A percentile compares a stretch with the other conserved stretches of the same genome.
Conservation (phyloP, 2,888 invertebrate genomes). For the Noctua janthina region DNA sequence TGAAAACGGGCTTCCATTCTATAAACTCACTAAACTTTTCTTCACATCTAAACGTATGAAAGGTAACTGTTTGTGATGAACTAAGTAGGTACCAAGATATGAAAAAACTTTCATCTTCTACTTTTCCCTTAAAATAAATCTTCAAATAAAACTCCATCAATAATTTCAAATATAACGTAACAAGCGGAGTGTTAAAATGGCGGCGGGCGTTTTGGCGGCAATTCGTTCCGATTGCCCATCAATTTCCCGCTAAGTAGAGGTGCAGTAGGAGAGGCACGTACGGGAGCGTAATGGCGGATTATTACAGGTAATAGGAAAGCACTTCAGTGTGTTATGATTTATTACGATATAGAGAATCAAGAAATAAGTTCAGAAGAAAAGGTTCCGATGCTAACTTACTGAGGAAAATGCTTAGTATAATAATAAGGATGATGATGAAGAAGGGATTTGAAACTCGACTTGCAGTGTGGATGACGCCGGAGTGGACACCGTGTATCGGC, state of each 20-base stretch:
- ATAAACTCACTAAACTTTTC: too few species aligned
- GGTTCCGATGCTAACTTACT: neutral
- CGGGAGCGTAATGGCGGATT: conserved; percentile 60
- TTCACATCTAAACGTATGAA: neutral
- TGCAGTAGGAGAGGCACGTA: conserved; percentile 59
- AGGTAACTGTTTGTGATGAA: neutral
- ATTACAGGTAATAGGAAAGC: conserved; percentile 67
- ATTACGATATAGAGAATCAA: conserved; percentile 26
- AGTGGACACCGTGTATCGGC: neutral
- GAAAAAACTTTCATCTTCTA: too few species aligned
- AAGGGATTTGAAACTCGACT: neutral
- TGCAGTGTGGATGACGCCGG: neutral
- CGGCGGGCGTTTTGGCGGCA: conserved; percentile 46
- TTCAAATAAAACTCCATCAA: conserved; percentile 47
- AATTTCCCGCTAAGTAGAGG: conserved; percentile 63
- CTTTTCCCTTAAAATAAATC: neutral
- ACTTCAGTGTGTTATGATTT: conserved; percentile 61
- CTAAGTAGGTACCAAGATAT: too few species aligned
- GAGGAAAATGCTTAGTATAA: neutral
- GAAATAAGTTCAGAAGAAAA: neutral
- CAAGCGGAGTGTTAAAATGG: conserved; percentile 59
- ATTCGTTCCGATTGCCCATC: conserved; percentile 62
- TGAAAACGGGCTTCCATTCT: neutral
- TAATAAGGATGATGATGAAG: neutral
- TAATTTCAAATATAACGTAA: conserved; percentile 50